These are phyloP conservation scores for Carassius carassius DNA, from an alignment of 2,113 vertebrate genomes.

Conservation along the genomic window DNA sequence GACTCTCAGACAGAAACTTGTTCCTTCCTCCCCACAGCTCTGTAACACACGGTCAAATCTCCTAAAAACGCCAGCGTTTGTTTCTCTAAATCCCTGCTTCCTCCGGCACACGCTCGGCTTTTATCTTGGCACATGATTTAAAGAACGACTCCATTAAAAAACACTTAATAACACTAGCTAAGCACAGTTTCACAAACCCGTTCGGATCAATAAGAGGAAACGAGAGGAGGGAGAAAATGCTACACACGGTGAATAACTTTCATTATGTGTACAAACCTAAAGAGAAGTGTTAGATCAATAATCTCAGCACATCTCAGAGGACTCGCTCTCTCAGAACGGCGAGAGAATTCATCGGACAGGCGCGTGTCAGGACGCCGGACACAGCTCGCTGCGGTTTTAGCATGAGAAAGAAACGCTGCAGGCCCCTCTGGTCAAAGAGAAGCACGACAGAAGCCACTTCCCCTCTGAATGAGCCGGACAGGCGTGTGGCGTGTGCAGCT, in stretches of 20 bases:
- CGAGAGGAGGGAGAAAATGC: slow-evolving; percentile 26
- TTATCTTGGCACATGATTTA: slow-evolving; percentile 45
- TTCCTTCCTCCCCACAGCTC: background rate
- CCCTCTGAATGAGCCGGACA: slow-evolving; percentile 76
- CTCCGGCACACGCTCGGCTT: slow-evolving; percentile 9
- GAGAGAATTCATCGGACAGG: slow-evolving; percentile 52
- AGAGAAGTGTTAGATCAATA: slow-evolving; percentile 59
- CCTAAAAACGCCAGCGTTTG: background rate
- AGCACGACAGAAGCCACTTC: slow-evolving; percentile 74
- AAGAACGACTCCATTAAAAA: slow-evolving; percentile 63
- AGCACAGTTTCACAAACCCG: slow-evolving; percentile 56
- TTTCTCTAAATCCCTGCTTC: slow-evolving; percentile 37
- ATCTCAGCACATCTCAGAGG: slow-evolving; percentile 35
- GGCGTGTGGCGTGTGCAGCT: slow-evolving; percentile 82
- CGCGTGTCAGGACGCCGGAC: slow-evolving; percentile 42
- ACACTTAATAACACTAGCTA: slow-evolving; percentile 61
- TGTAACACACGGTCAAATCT: background rate
- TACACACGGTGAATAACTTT: slow-evolving; percentile 57
- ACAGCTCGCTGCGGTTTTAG: slow-evolving; percentile 40
- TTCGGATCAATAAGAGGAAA: slow-evolving; percentile 58
- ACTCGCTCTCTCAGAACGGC: slow-evolving; percentile 20
- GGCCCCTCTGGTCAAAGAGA: slow-evolving; percentile 69
- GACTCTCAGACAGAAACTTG: background rate
- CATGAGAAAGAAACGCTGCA: slow-evolving; percentile 51
- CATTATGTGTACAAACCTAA: slow-evolving; percentile 60